A percentile compares a stretch with the other conserved stretches of the same genome.
These are phyloP conservation scores for Entosphenus tridentatus DNA, from an alignment of 2,113 vertebrate species.

Conservation along the genomic window DNA sequence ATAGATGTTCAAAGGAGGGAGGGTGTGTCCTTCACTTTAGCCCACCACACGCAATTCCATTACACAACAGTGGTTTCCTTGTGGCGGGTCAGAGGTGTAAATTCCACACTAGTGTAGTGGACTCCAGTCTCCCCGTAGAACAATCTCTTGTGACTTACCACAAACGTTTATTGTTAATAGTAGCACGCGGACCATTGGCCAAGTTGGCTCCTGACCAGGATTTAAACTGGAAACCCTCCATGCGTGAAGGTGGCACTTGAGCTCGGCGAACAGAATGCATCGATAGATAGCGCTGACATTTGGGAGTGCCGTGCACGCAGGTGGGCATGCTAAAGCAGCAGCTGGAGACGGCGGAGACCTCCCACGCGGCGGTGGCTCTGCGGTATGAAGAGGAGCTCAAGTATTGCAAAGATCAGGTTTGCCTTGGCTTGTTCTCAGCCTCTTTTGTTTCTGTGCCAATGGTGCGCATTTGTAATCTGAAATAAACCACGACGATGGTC, in stretches of 20 bases:
- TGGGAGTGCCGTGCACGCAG: slow-evolving; percentile 18
- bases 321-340: slow-evolving; percentile 30
- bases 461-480: no score
- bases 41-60: no score
- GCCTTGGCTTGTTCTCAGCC: neutral
- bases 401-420: slow-evolving; percentile 51
- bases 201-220: neutral
- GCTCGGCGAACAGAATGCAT: neutral
- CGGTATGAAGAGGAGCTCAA: slow-evolving; percentile 59
- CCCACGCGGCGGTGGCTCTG: slow-evolving; percentile 28
- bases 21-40: no score
- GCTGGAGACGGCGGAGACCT: slow-evolving; percentile 27
- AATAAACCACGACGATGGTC: no score
- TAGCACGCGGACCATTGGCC: slow-evolving; percentile 1
- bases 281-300: neutral
- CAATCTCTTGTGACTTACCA: no score
- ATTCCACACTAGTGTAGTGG: no score
- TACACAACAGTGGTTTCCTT: no score
- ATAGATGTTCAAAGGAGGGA: no score
- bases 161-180: slow-evolving; percentile 10
- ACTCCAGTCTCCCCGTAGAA: no score
- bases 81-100: no score
- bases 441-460: no score
- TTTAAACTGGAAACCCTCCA: neutral
- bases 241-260: neutral